Evolutionary conservation across 2,797 vertebrate species (phyloP), one percentile per base, ranked within the genome.

Genomic region (Arrhamphus sclerolepis): DNA sequence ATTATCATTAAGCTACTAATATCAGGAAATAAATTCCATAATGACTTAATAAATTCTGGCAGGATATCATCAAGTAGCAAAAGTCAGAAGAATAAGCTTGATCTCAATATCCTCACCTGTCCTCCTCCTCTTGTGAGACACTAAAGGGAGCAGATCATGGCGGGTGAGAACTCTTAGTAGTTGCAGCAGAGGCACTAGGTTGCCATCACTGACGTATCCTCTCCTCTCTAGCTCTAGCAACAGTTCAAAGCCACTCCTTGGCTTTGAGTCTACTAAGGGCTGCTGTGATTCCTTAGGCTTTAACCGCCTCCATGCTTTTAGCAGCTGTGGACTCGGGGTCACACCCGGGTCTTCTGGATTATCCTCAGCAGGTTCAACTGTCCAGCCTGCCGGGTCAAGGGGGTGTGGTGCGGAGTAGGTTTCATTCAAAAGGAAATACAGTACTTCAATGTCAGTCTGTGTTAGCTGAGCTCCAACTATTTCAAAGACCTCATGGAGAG

Each of bases 401-500:
- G 93, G 93, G 69, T 94, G 94, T 17, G 63, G 52, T 1, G 75
- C 72, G 1, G 81, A 80, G 67, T 89, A 93, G 2, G 89, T 88
- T 87, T 97, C 95, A 41, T 95, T 92, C 71, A 97, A 77, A 20
- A 97, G 91, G 75, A 96, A 97, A 1, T 95, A 94, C 58, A 97
- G 82, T 43, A 94, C 94, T 13, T 95, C 94, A 21, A 95, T 68
- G 46, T 97, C 96, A 6, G 86, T 87, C 62, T 94, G 92, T 2
- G 93, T 96, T 75, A 97, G 89, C 70, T 97, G 96, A 68, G 93
- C 93, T 60, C 95, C 95, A 47, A 97, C 92, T n/a, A 95, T 81
- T 75, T 96, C 93, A 85, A 95, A 96, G 69, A 96, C 82, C 58
- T 93, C 94, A 61, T 96, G 95, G 64, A 97, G 92, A 21, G 95